Evolutionary conservation across 37 sponge, comb jelly and placozoan species (phyloP).

Genomic region (Diacarnus erythraeanus): DNA sequence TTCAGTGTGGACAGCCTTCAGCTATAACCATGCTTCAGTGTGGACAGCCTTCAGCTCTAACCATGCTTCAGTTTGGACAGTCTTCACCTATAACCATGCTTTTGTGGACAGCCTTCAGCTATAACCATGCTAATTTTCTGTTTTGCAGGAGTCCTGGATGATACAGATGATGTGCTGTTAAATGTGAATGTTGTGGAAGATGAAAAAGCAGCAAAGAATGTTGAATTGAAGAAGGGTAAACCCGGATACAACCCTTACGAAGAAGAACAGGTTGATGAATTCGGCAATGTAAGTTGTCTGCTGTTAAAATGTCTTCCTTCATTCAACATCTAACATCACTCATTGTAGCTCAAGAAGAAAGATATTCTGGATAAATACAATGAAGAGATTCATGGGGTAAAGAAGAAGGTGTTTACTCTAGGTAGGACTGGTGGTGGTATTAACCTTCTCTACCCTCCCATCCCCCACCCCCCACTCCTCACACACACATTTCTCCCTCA

Average conservation of each 20-base stretch:
- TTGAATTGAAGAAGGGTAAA: constrained; percentile 66
- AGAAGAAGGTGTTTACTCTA: constrained; percentile 64
- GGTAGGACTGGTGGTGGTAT: too few relatives aligned
- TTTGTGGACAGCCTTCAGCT: too few relatives aligned
- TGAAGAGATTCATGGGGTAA: constrained; percentile 89
- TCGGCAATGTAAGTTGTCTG: constrained; percentile 66
- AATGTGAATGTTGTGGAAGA: constrained; percentile 86
- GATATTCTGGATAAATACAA: constrained; percentile 85
- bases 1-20: too few relatives aligned
- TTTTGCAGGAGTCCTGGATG: constrained; percentile 83
- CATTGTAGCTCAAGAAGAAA: constrained; percentile 41
- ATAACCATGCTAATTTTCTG: too few relatives aligned
- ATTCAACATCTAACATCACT: not conserved
- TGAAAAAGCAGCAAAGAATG: constrained; percentile 73
- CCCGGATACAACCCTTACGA: constrained; percentile 80
- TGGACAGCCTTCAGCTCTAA: too few relatives aligned
- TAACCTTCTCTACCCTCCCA: too few relatives aligned
- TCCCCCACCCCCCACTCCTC: too few relatives aligned
- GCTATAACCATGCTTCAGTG: too few relatives aligned
- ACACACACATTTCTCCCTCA: too few relatives aligned
- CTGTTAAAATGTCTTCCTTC: not conserved
- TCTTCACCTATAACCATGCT: too few relatives aligned
- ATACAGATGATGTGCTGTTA: constrained; percentile 72
- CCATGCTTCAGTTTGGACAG: too few relatives aligned
- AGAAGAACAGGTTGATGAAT: constrained; percentile 85